These are phyloP conservation scores for Oryzias woworae DNA, from an alignment of 2,113 vertebrate species.

Conservation along the genomic window DNA sequence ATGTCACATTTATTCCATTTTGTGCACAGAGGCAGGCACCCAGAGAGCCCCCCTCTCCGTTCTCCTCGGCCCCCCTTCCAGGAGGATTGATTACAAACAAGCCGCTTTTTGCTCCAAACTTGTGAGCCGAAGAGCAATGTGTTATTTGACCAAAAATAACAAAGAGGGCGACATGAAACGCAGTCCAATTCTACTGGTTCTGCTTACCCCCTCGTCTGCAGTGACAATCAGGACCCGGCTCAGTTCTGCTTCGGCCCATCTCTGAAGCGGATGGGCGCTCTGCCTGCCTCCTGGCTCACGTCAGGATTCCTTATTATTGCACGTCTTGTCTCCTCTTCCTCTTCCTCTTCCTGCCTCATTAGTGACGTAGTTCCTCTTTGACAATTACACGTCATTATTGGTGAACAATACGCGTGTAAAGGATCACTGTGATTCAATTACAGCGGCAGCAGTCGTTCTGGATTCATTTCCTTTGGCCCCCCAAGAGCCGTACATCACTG, in stretches of 20 bases:
- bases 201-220: conserved; percentile 53
- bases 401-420: conserved; percentile 36
- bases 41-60: conserved; percentile 55
- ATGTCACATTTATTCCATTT: conserved; percentile 85
- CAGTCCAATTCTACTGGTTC: conserved; percentile 74
- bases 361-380: conserved; percentile 52
- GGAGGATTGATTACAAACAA: conserved; percentile 81
- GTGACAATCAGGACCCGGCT: conserved; percentile 70
- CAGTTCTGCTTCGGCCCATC: conserved; percentile 52
- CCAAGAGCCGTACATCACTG: conserved; percentile 11
- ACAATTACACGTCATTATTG: conserved; percentile 68
- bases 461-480: conserved; percentile 40
- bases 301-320: conserved; percentile 58
- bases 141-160: conserved; percentile 80
- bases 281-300: conserved; percentile 46
- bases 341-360: conserved; percentile 44
- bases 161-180: conserved; percentile 71
- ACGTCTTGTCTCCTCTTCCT: conserved; percentile 26
- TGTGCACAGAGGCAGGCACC: conserved; percentile 71
- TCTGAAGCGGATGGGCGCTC: conserved; percentile 29
- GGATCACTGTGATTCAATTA: conserved; percentile 58
- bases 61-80: conserved; percentile 46
- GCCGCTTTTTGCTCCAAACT: conserved; percentile 71
- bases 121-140: conserved; percentile 73
- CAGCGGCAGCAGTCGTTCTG: conserved; percentile 44